phyloP scores from a whole-genome alignment of 2,113 vertebrate species.

The Hippocampus mohnikei region DNA sequence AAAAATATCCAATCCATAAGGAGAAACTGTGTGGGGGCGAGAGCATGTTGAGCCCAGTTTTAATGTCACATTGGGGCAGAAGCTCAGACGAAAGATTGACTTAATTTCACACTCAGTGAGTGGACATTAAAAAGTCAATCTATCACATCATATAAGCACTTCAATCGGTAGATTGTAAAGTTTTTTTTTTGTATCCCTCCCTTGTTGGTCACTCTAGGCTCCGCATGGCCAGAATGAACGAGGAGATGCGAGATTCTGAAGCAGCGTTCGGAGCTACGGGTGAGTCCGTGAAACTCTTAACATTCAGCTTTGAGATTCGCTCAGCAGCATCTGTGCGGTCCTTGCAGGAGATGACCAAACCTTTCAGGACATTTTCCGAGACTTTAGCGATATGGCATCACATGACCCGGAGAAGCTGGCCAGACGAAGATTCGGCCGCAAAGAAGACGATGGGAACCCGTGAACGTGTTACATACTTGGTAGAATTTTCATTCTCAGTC shows the following conservation, averaged over 20 bases:
- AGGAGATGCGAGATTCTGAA: conserved; percentile 78
- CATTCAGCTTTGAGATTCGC: not conserved
- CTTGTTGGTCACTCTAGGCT: conserved; percentile 47
- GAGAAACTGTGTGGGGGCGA: not conserved
- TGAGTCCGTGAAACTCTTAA: conserved; percentile 28
- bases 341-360: conserved; percentile 74
- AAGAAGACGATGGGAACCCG: conserved; percentile 1
- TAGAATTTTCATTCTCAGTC: not conserved
- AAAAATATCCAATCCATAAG: too few species aligned
- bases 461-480: not conserved
- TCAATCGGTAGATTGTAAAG: not conserved
- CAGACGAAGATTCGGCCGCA: conserved; percentile 52
- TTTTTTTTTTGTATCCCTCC: not conserved
- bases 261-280: conserved; percentile 67
- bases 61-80: not conserved
- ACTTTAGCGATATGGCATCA: conserved; percentile 78
- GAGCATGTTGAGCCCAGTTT: not conserved
- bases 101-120: too few species aligned
- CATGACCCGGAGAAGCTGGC: conserved; percentile 70
- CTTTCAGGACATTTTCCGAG: conserved; percentile 76
- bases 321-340: not conserved
- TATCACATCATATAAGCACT: too few species aligned
- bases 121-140: too few species aligned
- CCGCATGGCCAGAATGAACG: conserved; percentile 77
- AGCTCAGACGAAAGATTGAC: not conserved